Percentiles rank a stretch among this genome's conserved stretches.
Evolutionary conservation across 2,797 vertebrate species (phyloP).

Genomic region (Liparis tanakae): DNA sequence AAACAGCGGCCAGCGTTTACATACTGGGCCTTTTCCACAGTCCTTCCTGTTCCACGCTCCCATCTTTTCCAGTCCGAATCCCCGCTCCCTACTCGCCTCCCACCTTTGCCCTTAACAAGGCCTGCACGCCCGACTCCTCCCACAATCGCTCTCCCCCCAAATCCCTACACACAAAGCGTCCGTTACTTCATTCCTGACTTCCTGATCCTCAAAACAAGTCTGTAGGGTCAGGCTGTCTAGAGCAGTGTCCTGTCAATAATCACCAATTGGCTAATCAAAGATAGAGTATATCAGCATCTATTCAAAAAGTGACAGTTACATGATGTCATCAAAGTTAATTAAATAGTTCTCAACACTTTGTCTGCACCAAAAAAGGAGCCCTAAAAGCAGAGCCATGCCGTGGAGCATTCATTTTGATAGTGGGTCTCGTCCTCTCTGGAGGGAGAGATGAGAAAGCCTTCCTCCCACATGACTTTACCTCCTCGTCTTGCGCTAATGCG

Average conservation of each 20-base stretch:
- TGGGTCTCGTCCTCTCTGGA: slow-evolving; percentile 47
- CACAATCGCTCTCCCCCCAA: slow-evolving; percentile 4
- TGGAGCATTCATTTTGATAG: slow-evolving; percentile 42
- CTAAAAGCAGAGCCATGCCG: background rate
- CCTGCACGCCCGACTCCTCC: slow-evolving; percentile 41
- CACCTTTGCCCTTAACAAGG: slow-evolving; percentile 66
- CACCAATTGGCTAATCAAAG: background rate
- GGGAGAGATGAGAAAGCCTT: slow-evolving; percentile 53
- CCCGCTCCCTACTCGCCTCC: slow-evolving; percentile 49
- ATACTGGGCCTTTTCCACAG: slow-evolving; percentile 59
- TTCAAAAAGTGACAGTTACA: background rate
- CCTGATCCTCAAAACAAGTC: slow-evolving; percentile 61
- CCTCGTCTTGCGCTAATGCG: slow-evolving; percentile 71
- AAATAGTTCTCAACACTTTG: background rate
- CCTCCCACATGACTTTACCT: slow-evolving; percentile 69
- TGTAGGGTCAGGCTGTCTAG: slow-evolving; percentile 25
- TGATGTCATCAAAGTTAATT: background rate
- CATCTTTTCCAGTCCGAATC: slow-evolving; percentile 75
- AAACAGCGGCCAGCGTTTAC: slow-evolving; percentile 60
- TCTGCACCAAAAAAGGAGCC: slow-evolving; percentile 46
- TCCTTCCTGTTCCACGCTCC: slow-evolving; percentile 79
- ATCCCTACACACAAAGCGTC: slow-evolving; percentile 45
- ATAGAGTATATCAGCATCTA: background rate
- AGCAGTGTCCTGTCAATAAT: slow-evolving; percentile 35
- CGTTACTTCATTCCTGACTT: slow-evolving; percentile 71